These are phyloP conservation scores for Eleginops maclovinus DNA, from an alignment of 2,113 vertebrate genomes.

Conservation along the genomic window DNA sequence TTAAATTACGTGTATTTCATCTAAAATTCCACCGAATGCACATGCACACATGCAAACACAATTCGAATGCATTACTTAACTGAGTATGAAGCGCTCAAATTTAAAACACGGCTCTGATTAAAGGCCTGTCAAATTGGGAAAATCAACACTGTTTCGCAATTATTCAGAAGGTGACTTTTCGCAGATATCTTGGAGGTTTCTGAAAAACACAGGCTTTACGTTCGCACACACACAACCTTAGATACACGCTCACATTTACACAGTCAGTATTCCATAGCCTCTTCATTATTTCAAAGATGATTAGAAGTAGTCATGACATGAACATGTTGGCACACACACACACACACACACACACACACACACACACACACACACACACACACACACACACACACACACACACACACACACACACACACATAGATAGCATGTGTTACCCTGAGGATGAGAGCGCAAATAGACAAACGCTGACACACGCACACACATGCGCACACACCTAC, in stretches of 20 bases:
- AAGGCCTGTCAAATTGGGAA: slow-evolving; percentile 19
- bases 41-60: background rate
- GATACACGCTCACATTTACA: background rate
- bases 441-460: slow-evolving; percentile 56
- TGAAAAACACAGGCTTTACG: slow-evolving; percentile 1
- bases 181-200: slow-evolving; percentile 10
- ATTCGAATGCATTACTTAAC: background rate
- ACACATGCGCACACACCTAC: background rate
- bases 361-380: slow-evolving; percentile 31
- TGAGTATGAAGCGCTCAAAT: background rate
- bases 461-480: background rate
- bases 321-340: slow-evolving; percentile 50
- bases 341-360: slow-evolving; percentile 42
- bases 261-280: slow-evolving; percentile 49
- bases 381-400: slow-evolving; percentile 12
- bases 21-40: background rate
- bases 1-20: background rate
- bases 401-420: slow-evolving; percentile 38
- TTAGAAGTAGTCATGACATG: slow-evolving; percentile 67
- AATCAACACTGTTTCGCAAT: background rate
- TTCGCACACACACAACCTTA: background rate
- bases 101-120: background rate
- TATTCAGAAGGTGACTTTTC: slow-evolving; percentile 28
- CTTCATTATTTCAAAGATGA: slow-evolving; percentile 72
- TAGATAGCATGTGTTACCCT: slow-evolving; percentile 73